These are phyloP conservation scores for Ancistrus triradiatus DNA, from an alignment of 2,113 vertebrate genomes.

Conservation along the genomic window DNA sequence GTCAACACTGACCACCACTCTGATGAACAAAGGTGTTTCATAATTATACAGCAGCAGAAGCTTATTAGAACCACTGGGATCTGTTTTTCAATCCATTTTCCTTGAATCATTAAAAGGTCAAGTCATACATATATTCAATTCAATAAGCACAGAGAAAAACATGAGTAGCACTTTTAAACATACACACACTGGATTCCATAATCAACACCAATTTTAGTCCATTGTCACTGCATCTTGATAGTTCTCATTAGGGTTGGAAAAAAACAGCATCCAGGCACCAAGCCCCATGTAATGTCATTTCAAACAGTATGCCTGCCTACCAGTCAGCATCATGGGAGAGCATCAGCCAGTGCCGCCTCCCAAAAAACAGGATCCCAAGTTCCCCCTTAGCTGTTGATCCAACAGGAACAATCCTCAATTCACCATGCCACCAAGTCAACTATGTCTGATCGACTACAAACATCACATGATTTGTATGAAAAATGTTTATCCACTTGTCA, in stretches of 20 bases:
- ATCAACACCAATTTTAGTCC: conserved; percentile 3
- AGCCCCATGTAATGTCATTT: conserved; percentile 9
- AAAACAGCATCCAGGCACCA: conserved; percentile 20
- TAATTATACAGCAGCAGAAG: conserved; percentile 30
- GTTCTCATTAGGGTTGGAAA: conserved; percentile 16
- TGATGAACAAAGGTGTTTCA: conserved; percentile 49
- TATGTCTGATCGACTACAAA: neutral
- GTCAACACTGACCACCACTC: conserved; percentile 47
- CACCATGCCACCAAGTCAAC: neutral
- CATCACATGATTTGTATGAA: no score
- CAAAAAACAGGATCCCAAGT: conserved; percentile 14
- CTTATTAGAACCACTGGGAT: conserved; percentile 2
- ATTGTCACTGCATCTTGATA: conserved; percentile 17
- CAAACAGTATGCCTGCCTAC: conserved; percentile 25
- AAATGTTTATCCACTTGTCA: no score
- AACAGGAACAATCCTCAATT: neutral
- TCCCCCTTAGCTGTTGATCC: neutral
- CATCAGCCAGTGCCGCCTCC: conserved; percentile 25
- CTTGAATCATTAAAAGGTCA: conserved; percentile 16
- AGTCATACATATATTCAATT: neutral
- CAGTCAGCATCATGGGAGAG: conserved; percentile 21
- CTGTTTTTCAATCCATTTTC: no score
- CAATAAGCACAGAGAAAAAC: neutral
- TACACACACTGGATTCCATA: conserved; percentile 10
- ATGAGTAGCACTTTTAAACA: conserved; percentile 36